These are phyloP conservation scores for Enoplosus armatus DNA, from an alignment of 2,797 vertebrate genomes.

Conservation along the genomic window DNA sequence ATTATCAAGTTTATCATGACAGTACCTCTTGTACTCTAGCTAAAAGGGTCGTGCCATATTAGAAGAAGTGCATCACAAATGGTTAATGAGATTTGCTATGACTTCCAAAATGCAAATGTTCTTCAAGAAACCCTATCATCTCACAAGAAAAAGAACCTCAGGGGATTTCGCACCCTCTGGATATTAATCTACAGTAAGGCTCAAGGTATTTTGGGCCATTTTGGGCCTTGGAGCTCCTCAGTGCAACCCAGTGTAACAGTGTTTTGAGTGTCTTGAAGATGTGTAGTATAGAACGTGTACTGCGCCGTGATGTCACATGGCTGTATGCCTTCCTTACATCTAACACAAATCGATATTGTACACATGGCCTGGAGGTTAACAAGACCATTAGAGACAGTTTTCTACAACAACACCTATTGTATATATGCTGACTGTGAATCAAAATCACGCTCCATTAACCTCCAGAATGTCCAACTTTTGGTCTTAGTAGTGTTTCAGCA, in stretches of 20 bases:
- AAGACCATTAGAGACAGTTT: conserved; percentile 57
- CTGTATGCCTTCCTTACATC: conserved; percentile 38
- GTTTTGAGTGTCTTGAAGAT: background rate
- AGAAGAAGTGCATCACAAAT: too few relatives aligned
- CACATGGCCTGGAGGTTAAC: conserved; percentile 62
- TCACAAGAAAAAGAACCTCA: background rate
- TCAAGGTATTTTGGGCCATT: background rate
- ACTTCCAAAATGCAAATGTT: background rate
- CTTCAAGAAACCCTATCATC: background rate
- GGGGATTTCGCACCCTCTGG: background rate
- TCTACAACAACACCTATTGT: conserved; percentile 36
- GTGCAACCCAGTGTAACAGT: background rate
- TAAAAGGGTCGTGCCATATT: too few relatives aligned
- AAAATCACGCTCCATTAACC: conserved; percentile 64
- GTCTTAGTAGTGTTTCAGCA: conserved; percentile 41
- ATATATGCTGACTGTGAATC: conserved; percentile 63
- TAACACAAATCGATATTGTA: conserved; percentile 52
- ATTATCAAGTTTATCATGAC: background rate
- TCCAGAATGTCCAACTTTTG: conserved; percentile 22
- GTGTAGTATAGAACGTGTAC: conserved; percentile 4
- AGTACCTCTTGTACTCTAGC: background rate
- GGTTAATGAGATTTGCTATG: conserved; percentile 3
- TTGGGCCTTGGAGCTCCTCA: conserved; percentile 9
- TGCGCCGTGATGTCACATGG: conserved; percentile 13
- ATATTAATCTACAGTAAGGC: background rate